Evolutionary conservation across 2,797 vertebrate genomes (phyloP).

Genomic region (Acanthurus lineatus): DNA sequence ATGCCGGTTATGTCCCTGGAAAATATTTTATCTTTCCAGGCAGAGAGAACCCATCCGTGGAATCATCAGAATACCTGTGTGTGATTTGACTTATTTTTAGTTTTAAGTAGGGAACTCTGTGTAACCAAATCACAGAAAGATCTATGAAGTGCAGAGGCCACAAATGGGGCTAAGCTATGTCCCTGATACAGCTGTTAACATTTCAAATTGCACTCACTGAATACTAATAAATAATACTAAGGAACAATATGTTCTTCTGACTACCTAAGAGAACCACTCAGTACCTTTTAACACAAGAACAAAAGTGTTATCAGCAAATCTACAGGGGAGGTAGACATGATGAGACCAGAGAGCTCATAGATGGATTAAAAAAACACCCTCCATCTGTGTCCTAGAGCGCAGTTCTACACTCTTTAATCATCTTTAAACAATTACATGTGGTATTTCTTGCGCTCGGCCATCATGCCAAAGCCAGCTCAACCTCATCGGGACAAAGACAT

Average conservation of each 20-base stretch:
- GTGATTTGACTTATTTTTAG: not conserved
- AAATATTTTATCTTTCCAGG: not conserved
- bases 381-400: constrained; percentile 66
- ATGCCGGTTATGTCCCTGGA: not conserved
- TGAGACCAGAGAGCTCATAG: constrained; percentile 43
- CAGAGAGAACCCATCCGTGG: not conserved
- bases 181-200: not conserved
- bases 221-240: constrained; percentile 11
- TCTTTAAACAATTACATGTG: constrained; percentile 74
- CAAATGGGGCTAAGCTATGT: not conserved
- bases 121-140: not conserved
- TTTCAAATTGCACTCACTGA: not conserved
- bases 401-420: constrained; percentile 49
- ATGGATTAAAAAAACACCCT: constrained; percentile 58
- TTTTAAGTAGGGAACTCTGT: not conserved
- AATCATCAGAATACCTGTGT: not conserved
- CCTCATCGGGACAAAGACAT: constrained; percentile 54
- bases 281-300: constrained; percentile 12
- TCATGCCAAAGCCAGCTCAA: constrained; percentile 61
- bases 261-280: not conserved
- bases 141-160: not conserved
- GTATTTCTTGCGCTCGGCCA: constrained; percentile 54
- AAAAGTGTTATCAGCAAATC: not conserved
- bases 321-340: constrained; percentile 25
- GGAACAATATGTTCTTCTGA: not conserved